Percentiles rank a stretch among this genome's conserved stretches.
Evolutionary conservation across 2,888 invertebrate species (phyloP).

Genomic region (Enchytraeus crypticus): DNA sequence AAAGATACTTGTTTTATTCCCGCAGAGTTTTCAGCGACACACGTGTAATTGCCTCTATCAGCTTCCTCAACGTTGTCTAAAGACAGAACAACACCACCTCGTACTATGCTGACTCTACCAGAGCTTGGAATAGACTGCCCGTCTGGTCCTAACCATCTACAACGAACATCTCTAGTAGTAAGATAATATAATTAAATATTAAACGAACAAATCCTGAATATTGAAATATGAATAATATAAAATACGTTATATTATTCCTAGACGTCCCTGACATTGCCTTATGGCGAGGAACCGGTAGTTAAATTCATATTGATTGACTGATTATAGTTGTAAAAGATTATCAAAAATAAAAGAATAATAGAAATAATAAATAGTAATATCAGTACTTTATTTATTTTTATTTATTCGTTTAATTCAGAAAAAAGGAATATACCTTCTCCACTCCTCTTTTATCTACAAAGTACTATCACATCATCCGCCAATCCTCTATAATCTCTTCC

Average conservation of each 20-base stretch:
- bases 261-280: no score
- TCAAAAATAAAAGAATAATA: no score
- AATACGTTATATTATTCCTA: background rate
- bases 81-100: background rate
- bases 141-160: background rate
- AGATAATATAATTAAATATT: background rate
- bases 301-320: no score
- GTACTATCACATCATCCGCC: no score
- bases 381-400: no score
- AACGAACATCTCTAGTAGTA: background rate
- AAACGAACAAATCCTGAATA: background rate
- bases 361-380: no score
- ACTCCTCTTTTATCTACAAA: no score
- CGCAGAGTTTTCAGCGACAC: constrained; percentile 61
- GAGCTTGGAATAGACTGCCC: background rate
- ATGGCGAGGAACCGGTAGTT: no score
- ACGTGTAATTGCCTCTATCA: constrained; percentile 27
- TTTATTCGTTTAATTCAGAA: no score
- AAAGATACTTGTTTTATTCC: constrained; percentile 43
- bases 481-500: no score
- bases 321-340: no score
- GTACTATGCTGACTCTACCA: background rate
- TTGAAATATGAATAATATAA: background rate
- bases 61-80: background rate
- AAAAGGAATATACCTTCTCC: no score